phyloP scores from a whole-genome alignment of 2,113 vertebrate species.

The Antigone vipio region DNA sequence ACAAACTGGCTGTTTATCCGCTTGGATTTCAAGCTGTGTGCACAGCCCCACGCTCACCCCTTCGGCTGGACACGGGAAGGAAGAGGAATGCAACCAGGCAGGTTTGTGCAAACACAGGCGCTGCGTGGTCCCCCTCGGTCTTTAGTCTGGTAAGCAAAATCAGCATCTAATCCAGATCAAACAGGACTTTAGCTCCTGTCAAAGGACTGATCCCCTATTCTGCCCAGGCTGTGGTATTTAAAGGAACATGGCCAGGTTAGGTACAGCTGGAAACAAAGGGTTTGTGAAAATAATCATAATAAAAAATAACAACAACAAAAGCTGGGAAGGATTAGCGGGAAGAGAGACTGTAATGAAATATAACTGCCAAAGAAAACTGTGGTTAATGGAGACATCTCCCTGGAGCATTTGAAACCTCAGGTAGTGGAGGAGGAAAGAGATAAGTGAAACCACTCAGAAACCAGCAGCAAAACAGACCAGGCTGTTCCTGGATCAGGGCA shows the following conservation, averaged over 20 bases:
- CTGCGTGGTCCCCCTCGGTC: slow-evolving; percentile 45
- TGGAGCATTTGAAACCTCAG: slow-evolving; percentile 25
- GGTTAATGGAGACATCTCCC: slow-evolving; percentile 58
- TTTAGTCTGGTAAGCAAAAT: slow-evolving; percentile 69
- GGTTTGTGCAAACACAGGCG: slow-evolving; percentile 65
- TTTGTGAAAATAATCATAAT: slow-evolving; percentile 10
- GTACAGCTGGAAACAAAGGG: slow-evolving; percentile 23
- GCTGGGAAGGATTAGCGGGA: slow-evolving; percentile 10
- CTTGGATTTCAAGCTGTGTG: slow-evolving; percentile 27
- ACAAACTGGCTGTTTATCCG: slow-evolving; percentile 17
- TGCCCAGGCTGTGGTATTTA: slow-evolving; percentile 52
- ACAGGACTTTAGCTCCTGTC: slow-evolving; percentile 71
- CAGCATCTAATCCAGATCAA: slow-evolving; percentile 71
- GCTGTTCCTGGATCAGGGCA: background rate
- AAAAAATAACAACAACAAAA: slow-evolving; percentile 36
- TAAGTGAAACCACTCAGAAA: slow-evolving; percentile 41
- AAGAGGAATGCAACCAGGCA: slow-evolving; percentile 62
- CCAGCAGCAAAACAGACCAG: background rate
- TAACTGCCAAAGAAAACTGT: slow-evolving; percentile 51
- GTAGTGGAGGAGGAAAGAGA: slow-evolving; percentile 46
- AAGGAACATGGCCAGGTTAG: slow-evolving; percentile 58
- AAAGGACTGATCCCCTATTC: slow-evolving; percentile 64
- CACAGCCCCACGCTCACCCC: background rate
- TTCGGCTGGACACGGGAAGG: slow-evolving; percentile 4
- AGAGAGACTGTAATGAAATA: slow-evolving; percentile 33